Conservation (phyloP, 2,113 vertebrate genomes). For the Collichthys lucidus region DNA sequence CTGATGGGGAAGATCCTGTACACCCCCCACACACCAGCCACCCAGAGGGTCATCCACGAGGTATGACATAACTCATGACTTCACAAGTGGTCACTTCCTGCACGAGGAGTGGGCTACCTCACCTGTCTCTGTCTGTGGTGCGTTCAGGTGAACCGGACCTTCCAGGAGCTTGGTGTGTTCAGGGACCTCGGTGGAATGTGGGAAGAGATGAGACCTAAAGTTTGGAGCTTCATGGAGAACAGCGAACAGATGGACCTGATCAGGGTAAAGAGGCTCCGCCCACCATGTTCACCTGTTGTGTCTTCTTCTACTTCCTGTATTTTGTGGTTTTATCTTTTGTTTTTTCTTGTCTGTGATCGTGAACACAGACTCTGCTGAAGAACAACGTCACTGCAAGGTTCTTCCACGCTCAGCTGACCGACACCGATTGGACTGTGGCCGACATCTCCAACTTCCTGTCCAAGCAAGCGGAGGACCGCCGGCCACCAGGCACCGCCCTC, state of each 20-base stretch:
- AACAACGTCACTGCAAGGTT: conserved; percentile 84
- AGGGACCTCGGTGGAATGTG: conserved; percentile 95
- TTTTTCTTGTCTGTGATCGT: no score
- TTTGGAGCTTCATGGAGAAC: conserved; percentile 94
- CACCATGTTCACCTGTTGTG: no score
- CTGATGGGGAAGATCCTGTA: conserved; percentile 97
- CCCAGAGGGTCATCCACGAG: conserved; percentile 92
- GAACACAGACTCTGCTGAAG: conserved; percentile 86
- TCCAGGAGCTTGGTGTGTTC: conserved; percentile 94
- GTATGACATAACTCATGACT: conserved; percentile 71
- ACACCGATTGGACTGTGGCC: conserved; percentile 88
- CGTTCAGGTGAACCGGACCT: conserved; percentile 95
- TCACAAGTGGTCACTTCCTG: no score
- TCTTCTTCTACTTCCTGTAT: no score
- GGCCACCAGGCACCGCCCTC: conserved; percentile 73
- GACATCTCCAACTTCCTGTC: conserved; percentile 89
- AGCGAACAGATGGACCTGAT: conserved; percentile 92
- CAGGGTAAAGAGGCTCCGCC: conserved; percentile 83
- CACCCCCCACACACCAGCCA: conserved; percentile 92
- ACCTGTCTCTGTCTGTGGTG: conserved; percentile 6
- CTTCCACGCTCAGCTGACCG: conserved; percentile 82
- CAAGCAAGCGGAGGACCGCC: conserved; percentile 81
- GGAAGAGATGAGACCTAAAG: conserved; percentile 93
- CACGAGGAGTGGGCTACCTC: neutral
- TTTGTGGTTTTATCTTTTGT: neutral